Evolutionary conservation across 2,113 vertebrate species (phyloP).

Genomic region (Pomatorhinus ruficollis): DNA sequence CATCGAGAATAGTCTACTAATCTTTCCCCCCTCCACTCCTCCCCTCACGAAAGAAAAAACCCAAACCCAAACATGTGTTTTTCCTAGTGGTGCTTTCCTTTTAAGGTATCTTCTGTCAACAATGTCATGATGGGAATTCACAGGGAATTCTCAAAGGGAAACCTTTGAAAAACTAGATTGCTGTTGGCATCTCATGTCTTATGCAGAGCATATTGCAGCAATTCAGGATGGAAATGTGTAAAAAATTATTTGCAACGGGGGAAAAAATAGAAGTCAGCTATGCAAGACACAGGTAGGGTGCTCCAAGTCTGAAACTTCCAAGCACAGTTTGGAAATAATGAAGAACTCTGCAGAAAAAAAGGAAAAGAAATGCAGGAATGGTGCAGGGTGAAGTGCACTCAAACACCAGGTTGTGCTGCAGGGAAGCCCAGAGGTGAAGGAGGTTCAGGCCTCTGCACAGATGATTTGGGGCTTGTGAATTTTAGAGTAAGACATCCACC

Average conservation of each 20-base stretch:
- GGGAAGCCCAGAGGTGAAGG: not conserved
- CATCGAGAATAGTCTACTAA: constrained; percentile 24
- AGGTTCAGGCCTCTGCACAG: not conserved
- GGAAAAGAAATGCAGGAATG: not conserved
- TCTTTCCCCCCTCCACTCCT: not conserved
- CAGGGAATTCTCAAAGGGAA: not conserved
- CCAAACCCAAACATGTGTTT: constrained; percentile 34
- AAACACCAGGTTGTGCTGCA: not conserved
- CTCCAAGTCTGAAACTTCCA: not conserved
- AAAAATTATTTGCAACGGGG: not conserved
- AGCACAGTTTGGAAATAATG: not conserved
- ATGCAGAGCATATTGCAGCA: not conserved
- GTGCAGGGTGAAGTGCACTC: not conserved
- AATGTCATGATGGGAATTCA: constrained; percentile 20
- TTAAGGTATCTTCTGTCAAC: constrained; percentile 37
- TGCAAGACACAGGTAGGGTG: not conserved
- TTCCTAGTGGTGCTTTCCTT: constrained; percentile 14
- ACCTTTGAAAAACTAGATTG: not conserved
- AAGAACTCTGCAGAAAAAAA: not conserved
- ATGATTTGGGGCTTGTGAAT: not conserved
- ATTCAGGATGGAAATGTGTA: not conserved
- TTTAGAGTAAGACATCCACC: not conserved
- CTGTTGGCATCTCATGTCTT: not conserved
- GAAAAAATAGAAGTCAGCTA: not conserved
- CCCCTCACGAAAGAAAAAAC: not conserved